These are phyloP conservation scores for Venustoraphidia nigricollis DNA, from an alignment of 2,888 invertebrate genomes.

Conservation along the genomic window DNA sequence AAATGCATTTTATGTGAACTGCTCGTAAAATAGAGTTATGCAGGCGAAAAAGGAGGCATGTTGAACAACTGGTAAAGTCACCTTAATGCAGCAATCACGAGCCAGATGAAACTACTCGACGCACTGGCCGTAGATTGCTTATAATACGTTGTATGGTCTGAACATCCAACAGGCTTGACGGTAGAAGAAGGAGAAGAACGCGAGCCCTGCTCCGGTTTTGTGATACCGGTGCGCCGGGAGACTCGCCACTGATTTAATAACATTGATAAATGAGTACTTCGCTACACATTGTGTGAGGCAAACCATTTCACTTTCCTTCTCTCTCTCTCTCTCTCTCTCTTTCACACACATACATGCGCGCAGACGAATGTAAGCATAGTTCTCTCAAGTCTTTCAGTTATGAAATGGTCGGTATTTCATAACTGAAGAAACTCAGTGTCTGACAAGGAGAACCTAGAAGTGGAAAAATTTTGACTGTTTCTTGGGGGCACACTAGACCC, in stretches of 20 bases:
- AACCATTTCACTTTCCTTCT: neutral
- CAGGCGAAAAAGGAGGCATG: too few relatives aligned
- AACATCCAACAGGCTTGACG: neutral
- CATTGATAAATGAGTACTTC: constrained; percentile 12
- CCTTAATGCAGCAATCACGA: too few relatives aligned
- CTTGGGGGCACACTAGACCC: too few relatives aligned
- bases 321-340: neutral
- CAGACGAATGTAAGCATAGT: too few relatives aligned
- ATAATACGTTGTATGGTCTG: neutral
- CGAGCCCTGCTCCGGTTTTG: neutral
- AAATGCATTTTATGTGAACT: too few relatives aligned
- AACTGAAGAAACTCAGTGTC: too few relatives aligned
- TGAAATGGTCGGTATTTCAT: too few relatives aligned
- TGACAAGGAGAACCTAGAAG: too few relatives aligned
- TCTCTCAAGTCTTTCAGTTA: neutral
- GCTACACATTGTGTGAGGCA: neutral
- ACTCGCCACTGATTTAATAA: constrained; percentile 14
- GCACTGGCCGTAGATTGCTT: neutral
- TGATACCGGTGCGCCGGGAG: too few relatives aligned
- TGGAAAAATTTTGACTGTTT: too few relatives aligned
- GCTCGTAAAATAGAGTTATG: too few relatives aligned
- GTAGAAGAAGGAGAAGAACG: neutral
- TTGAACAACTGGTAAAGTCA: too few relatives aligned
- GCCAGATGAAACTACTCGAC: neutral
- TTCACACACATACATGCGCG: neutral